Base-by-base conservation (phyloP, 2,113 vertebrate genomes). In the Semicossyphus pulcher region DNA sequence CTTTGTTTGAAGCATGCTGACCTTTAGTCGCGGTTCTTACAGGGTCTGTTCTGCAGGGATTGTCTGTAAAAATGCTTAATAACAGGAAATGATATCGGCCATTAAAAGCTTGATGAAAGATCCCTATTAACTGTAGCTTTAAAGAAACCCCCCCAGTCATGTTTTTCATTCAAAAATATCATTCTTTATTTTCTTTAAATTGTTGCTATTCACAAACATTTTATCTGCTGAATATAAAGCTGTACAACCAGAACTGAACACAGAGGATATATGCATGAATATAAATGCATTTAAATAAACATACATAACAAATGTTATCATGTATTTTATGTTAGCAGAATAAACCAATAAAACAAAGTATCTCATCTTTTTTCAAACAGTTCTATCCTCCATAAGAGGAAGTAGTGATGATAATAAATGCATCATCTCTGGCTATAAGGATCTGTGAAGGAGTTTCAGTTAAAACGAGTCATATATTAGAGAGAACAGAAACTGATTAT, bases 261-360 rank as follows among this genome's bases (percentile, higher is more conserved):
- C 49, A 66, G n/a, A n/a, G 29, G 25, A 61, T 10, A 31, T 21
- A 44, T 5, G 63, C 62, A 72, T 71, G 47, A 63, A 69, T 6
- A 67, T 54, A 6, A 57, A 63, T 59, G 80, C 58, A 65, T 64
- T 56, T 41, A 57, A 15, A 66, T n/a, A 10, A 62, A 51, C 31
- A 0, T 9, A 12, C n/a, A 42, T 45, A 34, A 31, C 73, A 28
- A 44, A 58, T 29, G 14, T 51, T 36, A 10, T 39, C 10, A 10
- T 69, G 79, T 73, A 49, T 68, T 66, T 60, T 51, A 26, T 71
- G 72, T 79, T 16, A 74, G 28, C 28, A 63, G 74, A 85, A 86
- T 69, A 72, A 80, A 74, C 32, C 45, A 52, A 69, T 61, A 26
- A 76, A 65, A 57, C 12, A 23, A 41, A 49, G 45, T 34, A 34